Percentiles rank a stretch among this genome's conserved stretches.
Evolutionary conservation across 2,113 vertebrate genomes (phyloP).

Genomic region (Hassar affinis): DNA sequence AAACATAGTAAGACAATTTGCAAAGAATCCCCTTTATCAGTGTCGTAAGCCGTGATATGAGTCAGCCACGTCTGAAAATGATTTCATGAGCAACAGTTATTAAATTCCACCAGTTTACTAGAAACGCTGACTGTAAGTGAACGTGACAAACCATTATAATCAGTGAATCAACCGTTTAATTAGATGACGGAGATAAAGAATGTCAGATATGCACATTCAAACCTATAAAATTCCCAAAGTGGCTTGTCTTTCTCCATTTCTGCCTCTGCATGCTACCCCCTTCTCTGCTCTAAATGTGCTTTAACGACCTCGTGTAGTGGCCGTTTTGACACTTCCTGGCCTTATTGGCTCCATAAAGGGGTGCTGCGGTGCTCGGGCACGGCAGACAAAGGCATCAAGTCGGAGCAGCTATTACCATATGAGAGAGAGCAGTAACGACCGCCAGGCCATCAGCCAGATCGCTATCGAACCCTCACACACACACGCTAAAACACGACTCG

Average conservation of each 20-base stretch:
- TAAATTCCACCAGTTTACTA: not conserved
- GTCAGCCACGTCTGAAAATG: not conserved
- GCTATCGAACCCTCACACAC: slow-evolving; percentile 37
- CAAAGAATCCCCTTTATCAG: not conserved
- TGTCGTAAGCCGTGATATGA: no score
- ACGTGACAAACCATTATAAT: not conserved
- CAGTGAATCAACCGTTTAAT: not conserved
- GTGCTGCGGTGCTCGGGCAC: slow-evolving; percentile 80
- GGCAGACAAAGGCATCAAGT: slow-evolving; percentile 70
- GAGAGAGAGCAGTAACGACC: slow-evolving; percentile 42
- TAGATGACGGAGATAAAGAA: not conserved
- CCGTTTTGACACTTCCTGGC: slow-evolving; percentile 82
- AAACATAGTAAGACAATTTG: not conserved
- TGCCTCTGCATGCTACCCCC: slow-evolving; percentile 63
- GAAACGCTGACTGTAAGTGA: not conserved
- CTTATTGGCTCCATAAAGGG: slow-evolving; percentile 83
- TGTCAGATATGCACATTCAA: not conserved
- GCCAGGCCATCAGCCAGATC: slow-evolving; percentile 33
- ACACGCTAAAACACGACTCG: slow-evolving; percentile 39
- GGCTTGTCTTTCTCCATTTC: slow-evolving; percentile 58
- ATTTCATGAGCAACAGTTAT: not conserved
- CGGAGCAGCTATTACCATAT: slow-evolving; percentile 38
- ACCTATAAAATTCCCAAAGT: slow-evolving; percentile 2
- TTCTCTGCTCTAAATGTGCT: slow-evolving; percentile 71
- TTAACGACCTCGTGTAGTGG: slow-evolving; percentile 75